Evolutionary conservation across 1,140 invertebrate species (phyloP).

Genomic region (Drosophila watanabei): DNA sequence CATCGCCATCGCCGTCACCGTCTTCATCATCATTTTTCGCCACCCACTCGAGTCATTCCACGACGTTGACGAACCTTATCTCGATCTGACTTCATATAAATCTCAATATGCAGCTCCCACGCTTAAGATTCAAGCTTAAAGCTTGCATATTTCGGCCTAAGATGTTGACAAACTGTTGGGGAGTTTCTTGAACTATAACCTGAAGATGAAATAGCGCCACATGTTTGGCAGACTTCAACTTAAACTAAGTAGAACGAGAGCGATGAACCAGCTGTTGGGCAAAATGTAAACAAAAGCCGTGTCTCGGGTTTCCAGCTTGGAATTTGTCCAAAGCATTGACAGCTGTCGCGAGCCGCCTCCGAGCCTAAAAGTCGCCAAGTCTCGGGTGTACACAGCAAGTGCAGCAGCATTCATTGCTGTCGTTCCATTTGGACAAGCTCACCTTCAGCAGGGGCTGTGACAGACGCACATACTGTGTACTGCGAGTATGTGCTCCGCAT

Average conservation of each 20-base stretch:
- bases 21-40: constrained; percentile 26
- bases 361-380: constrained; percentile 4
- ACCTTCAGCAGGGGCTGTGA: constrained; percentile 52
- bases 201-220: constrained; percentile 6
- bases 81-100: constrained; percentile 50
- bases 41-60: constrained; percentile 62
- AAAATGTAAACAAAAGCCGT: constrained; percentile 36
- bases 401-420: constrained; percentile 18
- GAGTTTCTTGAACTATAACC: constrained; percentile 19
- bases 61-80: constrained; percentile 58
- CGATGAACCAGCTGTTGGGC: constrained; percentile 21
- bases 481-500: constrained; percentile 22
- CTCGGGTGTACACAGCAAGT: constrained; percentile 44
- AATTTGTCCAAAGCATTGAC: constrained; percentile 30
- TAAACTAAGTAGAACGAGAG: constrained; percentile 22
- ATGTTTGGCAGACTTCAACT: background rate
- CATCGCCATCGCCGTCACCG: background rate
- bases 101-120: constrained; percentile 40
- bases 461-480: constrained; percentile 6
- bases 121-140: constrained; percentile 24
- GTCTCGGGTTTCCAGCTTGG: constrained; percentile 28
- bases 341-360: constrained; percentile 34
- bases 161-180: constrained; percentile 23
- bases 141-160: constrained; percentile 19
- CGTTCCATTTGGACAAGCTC: constrained; percentile 64